phyloP scores from a whole-genome alignment of 2,797 vertebrate genomes.

The Phyllotis vaccarum region DNA sequence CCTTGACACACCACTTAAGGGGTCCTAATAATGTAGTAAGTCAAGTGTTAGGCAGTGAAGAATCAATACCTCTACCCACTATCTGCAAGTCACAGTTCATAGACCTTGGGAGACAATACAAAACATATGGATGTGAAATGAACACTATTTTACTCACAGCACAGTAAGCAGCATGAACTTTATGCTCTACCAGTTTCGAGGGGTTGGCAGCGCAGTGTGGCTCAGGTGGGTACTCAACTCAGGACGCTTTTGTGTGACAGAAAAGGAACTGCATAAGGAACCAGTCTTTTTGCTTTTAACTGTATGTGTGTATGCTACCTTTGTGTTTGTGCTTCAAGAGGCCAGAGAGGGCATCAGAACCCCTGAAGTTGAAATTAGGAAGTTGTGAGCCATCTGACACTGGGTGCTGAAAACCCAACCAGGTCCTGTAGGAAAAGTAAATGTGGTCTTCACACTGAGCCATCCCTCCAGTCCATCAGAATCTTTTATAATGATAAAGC shows the following conservation, averaged over 20 bases:
- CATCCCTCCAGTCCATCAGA: background rate
- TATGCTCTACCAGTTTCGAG: background rate
- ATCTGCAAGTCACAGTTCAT: no score
- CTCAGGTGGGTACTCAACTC: background rate
- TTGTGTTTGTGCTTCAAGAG: background rate
- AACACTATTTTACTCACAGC: background rate
- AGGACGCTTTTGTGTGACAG: background rate
- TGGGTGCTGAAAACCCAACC: background rate
- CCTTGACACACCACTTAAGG: background rate
- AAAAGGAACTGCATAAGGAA: background rate
- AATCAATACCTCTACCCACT: background rate
- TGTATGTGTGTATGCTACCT: background rate
- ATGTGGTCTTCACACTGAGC: background rate
- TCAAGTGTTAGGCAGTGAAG: background rate
- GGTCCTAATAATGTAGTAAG: constrained; percentile 22
- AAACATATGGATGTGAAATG: background rate
- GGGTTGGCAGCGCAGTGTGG: background rate
- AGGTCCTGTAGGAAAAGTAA: background rate
- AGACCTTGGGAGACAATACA: background rate
- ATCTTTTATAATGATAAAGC: background rate
- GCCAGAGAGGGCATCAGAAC: background rate
- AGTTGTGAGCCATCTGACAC: background rate
- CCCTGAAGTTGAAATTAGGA: background rate
- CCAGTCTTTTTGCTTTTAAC: background rate
- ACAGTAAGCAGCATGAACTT: background rate